Base-by-base conservation (phyloP, 1,140 invertebrate genomes). In the Solenopsis fugax region DNA sequence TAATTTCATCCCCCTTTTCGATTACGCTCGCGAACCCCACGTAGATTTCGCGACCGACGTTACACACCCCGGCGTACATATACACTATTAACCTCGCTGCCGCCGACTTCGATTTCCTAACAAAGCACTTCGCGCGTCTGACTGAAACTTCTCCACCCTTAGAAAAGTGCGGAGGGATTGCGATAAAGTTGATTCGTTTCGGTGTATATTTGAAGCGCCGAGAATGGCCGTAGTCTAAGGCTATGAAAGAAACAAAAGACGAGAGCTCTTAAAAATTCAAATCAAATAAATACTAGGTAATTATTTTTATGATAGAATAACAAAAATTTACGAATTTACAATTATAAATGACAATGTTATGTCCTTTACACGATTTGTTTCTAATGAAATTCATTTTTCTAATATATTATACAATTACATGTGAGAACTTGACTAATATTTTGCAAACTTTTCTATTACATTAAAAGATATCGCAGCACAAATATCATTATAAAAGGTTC, bases 21-120 rank as follows among this genome's bases (percentile, higher is more conserved):
- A 64, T 65, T 69, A 85, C 76, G 65, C n/a, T 48, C 80, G 73
- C 87, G 50, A 72, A 16, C 73, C 62, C 56, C 62, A 52, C 69
- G 62, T 56, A 65, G 88, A 56, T 81, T 90, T 81, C 85, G 72
- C 81, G 88, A 86, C 71, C 88, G 58, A 24, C 41, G 87, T 92
- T 91, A 91, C 91, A 92, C 90, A 89, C 86, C 89, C 89, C 92
- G 89, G 87, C 90, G 88, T 92, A 93, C 88, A 92, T 85, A 88
- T 91, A 92, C 89, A 86, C 88, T 91, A 92, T 93, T 92, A 93
- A 89, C 90, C 89, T 87, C 85, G 58, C 54, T 72, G 84, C 54
- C 76, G 84, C 86, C 88, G 73, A 91, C 82, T 87, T 89, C 75
- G 87, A 89, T 90, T 89, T 86, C 88, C 73, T 84, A 84, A 84